phyloP scores from a whole-genome alignment of 1,140 invertebrate species.

The Heliothis subflexa region DNA sequence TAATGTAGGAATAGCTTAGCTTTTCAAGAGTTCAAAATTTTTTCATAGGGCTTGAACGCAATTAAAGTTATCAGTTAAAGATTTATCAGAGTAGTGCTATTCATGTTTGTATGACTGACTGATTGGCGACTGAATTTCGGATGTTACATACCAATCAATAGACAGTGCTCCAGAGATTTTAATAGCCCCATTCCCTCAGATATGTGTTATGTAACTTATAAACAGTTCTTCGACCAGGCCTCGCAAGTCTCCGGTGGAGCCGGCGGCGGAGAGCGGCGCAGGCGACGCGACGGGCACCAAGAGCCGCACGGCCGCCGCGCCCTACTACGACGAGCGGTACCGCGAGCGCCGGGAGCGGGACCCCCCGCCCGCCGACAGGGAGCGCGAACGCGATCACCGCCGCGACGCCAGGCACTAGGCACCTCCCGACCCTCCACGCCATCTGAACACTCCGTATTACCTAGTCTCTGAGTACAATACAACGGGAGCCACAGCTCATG shows the following conservation, averaged over 20 bases:
- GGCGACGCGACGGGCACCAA: constrained; percentile 86
- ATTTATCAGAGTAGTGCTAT: no score
- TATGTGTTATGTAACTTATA: neutral
- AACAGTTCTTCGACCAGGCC: constrained; percentile 79
- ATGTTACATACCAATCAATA: no score
- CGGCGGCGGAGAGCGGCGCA: constrained; percentile 76
- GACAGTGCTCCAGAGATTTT: no score
- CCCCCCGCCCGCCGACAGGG: constrained; percentile 86
- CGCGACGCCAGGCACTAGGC: constrained; percentile 88
- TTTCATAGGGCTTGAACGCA: no score
- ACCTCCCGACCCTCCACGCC: neutral
- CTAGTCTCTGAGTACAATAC: neutral
- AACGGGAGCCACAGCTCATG: neutral
- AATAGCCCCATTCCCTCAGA: no score
- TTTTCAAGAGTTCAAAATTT: no score
- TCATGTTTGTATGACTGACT: no score
- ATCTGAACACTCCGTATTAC: neutral
- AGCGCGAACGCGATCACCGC: constrained; percentile 90
- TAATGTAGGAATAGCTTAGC: neutral
- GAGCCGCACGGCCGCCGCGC: constrained; percentile 87
- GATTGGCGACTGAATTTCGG: no score
- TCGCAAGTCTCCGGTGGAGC: constrained; percentile 87
- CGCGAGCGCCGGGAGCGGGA: constrained; percentile 90
- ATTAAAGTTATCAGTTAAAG: no score
- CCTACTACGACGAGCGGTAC: constrained; percentile 94